phyloP scores from a whole-genome alignment of 2,888 invertebrate species.

The Lymantria monacha region DNA sequence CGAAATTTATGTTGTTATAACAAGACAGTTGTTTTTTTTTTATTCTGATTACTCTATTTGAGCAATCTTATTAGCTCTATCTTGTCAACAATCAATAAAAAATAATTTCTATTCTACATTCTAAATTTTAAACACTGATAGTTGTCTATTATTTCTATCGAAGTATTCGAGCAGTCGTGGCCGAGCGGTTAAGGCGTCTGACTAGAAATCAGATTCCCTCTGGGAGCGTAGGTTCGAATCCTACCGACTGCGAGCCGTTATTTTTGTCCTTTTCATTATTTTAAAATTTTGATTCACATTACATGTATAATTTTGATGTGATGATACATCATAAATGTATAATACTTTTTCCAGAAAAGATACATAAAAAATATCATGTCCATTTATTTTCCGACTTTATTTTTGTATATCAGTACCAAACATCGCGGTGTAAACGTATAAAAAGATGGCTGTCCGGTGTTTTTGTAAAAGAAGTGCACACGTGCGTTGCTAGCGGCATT shows the following conservation, averaged over 20 bases:
- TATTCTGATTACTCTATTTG: too few species aligned
- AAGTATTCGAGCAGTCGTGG: conserved; percentile 90
- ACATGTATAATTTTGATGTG: too few species aligned
- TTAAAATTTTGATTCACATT: neutral
- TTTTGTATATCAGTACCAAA: conserved; percentile 34
- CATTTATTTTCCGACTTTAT: too few species aligned
- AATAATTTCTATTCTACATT: too few species aligned
- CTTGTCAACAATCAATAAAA: too few species aligned
- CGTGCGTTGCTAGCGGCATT: conserved; percentile 68
- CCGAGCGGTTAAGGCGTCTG: conserved; percentile 95
- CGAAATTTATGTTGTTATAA: too few species aligned
- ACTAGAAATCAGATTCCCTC: conserved; percentile 95
- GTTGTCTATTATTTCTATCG: conserved; percentile 11
- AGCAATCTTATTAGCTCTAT: too few species aligned
- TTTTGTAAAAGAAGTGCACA: conserved; percentile 64
- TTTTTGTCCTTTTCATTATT: conserved; percentile 25
- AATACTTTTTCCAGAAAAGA: too few species aligned
- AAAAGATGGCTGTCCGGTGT: conserved; percentile 57
- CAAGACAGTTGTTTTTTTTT: too few species aligned
- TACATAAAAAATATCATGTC: too few species aligned
- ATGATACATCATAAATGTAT: too few species aligned
- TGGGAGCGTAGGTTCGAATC: conserved; percentile 95
- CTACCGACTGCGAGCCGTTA: conserved; percentile 87
- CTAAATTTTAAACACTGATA: neutral
- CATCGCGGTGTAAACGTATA: conserved; percentile 44